Base-by-base conservation (phyloP, 2,113 vertebrate species). In the Camelus dromedarius region DNA sequence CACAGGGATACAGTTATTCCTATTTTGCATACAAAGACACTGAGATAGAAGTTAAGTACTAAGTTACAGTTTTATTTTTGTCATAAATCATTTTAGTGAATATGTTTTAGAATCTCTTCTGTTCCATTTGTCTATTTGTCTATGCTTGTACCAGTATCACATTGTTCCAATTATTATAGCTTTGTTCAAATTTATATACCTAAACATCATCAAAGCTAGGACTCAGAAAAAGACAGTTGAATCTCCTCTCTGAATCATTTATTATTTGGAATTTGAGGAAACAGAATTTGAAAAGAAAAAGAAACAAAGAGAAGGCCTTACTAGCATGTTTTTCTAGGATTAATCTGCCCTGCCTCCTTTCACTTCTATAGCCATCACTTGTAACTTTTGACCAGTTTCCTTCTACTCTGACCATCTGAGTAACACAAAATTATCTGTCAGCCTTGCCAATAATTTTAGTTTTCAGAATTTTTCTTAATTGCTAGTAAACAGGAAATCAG, bases 381-480 rank as follows among this genome's bases (percentile, higher is more conserved):
- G 4, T 50, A 92, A 92, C 13, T 85, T 93, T 42, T 75, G 12
- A 73, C 42, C 42, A 60, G 60, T 75, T 91, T 80, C 30, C 60
- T 80, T 69, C 80, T 32, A 42, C 35, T 48, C 32, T 77, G 28
- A 22, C 3, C 32, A 48, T 32, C 52, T 18, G 13, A 80, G 32
- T 16, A 77, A 76, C 76, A 92, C 8, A 92, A 77, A 92, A 58
- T 38, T 72, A 15, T 84, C 56, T 81, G 10, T 87, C 19, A 72
- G 26, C 0, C 52, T 96, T 90, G 60, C 19, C 79, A 56, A 48
- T 90, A 82, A 69, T 56, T 13, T 85, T 42, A 22, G 28, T 62
- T 82, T 96, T 92, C 72, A 66, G 20, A 92, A 62, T 64, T 76
- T 81, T 83, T 82, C 46, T 76, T 64, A 69, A 75, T 81, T 82